A percentile compares a stretch with the other conserved stretches of the same genome.
Evolutionary conservation across 1,140 invertebrate species (phyloP).

Genomic region (Elymnias hypermnestra): DNA sequence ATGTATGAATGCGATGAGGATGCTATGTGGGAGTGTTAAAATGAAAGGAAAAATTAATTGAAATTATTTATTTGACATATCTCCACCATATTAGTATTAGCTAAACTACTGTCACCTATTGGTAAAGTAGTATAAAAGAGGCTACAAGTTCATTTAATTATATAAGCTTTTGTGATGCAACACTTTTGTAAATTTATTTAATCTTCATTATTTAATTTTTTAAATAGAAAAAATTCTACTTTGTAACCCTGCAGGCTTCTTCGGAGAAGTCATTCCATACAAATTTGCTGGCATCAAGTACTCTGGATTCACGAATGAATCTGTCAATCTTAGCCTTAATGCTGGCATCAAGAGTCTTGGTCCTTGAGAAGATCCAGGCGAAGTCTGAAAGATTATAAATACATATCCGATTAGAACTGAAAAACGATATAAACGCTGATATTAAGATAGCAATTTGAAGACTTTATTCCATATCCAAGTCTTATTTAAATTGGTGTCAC

Average conservation of each 20-base stretch:
- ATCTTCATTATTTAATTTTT: too few relatives aligned
- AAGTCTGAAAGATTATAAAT: slow-evolving; percentile 42
- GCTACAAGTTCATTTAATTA: too few relatives aligned
- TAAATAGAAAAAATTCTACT: neutral
- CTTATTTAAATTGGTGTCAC: too few relatives aligned
- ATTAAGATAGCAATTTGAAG: too few relatives aligned
- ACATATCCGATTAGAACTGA: too few relatives aligned
- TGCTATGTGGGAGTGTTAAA: too few relatives aligned
- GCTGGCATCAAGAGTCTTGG: slow-evolving; percentile 34
- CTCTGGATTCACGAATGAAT: slow-evolving; percentile 38
- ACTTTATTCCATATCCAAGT: too few relatives aligned
- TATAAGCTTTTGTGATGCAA: too few relatives aligned
- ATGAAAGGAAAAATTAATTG: too few relatives aligned
- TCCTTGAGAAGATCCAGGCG: slow-evolving; percentile 45
- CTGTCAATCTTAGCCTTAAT: slow-evolving; percentile 38
- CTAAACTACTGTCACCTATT: neutral
- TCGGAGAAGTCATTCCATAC: slow-evolving; percentile 47
- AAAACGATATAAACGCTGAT: too few relatives aligned
- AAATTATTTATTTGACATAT: neutral
- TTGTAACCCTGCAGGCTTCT: slow-evolving; percentile 46
- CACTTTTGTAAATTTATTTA: neutral
- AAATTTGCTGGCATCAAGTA: slow-evolving; percentile 40
- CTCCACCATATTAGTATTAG: neutral
- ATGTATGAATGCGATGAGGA: too few relatives aligned
- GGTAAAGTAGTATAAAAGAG: too few relatives aligned